Evolutionary conservation across 1,140 invertebrate genomes (phyloP).

Genomic region (Eurosta solidaginis): DNA sequence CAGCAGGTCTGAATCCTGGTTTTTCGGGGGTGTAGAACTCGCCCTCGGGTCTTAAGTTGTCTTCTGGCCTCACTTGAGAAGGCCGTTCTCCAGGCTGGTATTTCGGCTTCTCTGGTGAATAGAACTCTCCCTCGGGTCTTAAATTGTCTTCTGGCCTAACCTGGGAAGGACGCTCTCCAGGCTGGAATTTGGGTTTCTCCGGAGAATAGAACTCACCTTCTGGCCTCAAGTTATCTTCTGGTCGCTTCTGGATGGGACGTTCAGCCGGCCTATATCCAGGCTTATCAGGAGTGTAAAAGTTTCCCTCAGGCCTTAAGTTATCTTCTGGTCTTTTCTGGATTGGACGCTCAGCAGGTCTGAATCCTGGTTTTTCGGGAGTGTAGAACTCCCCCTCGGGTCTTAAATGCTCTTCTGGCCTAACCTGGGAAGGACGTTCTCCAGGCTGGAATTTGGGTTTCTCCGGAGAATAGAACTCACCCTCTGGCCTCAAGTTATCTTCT

Average conservation of each 20-base stretch:
- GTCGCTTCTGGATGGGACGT: no score
- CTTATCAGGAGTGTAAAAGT: conserved; percentile 63
- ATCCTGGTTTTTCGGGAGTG: conserved; percentile 59
- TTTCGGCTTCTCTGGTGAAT: conserved; percentile 49
- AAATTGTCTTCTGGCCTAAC: conserved; percentile 65
- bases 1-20: conserved; percentile 58
- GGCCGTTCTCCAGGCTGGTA: conserved; percentile 56
- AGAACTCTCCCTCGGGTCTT: conserved; percentile 66
- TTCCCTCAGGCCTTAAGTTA: conserved; percentile 65
- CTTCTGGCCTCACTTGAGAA: conserved; percentile 53
- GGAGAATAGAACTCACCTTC: conserved; percentile 68
- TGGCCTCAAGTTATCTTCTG: conserved; percentile 65
- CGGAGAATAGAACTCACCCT: conserved; percentile 69
- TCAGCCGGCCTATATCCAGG: no score
- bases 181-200: conserved; percentile 58
- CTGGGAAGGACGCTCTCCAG: conserved; percentile 61
- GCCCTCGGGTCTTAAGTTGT: conserved; percentile 65
- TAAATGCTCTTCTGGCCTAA: conserved; percentile 63
- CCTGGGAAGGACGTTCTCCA: conserved; percentile 57
- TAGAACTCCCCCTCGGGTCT: conserved; percentile 67
- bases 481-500: conserved; percentile 71
- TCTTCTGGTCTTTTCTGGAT: conserved; percentile 59
- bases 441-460: conserved; percentile 55
- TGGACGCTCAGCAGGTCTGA: conserved; percentile 60
- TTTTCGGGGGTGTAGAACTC: conserved; percentile 47